Conservation (phyloP, 2,113 vertebrate species). For the Lophochroa leadbeateri region DNA sequence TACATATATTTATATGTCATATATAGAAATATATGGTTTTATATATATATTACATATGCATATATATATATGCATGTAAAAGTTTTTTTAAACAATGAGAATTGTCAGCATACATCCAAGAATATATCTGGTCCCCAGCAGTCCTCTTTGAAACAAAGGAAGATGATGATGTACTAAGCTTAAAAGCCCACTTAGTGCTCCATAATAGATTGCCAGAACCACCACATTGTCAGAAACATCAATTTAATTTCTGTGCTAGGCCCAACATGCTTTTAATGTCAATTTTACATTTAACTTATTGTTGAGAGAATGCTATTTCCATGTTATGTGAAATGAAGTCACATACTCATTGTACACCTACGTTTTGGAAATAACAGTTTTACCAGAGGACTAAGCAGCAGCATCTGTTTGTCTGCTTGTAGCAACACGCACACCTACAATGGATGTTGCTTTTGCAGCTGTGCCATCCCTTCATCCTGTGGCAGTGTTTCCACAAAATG, state of each 20-base stretch:
- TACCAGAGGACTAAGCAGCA: not conserved
- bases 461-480: not conserved
- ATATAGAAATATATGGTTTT: not conserved
- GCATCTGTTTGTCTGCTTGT: not conserved
- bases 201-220: not conserved
- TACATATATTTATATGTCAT: not conserved
- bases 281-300: not conserved
- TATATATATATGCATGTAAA: not conserved
- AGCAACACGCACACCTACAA: not conserved
- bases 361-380: not conserved
- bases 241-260: not conserved
- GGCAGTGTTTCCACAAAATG: not conserved
- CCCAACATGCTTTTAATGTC: not conserved
- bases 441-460: not conserved
- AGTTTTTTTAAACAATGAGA: not conserved
- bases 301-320: not conserved
- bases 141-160: not conserved
- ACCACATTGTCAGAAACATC: not conserved
- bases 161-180: not conserved
- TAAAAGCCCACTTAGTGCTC: not conserved
- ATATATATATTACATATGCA: not conserved
- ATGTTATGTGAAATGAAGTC: not conserved
- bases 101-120: not conserved
- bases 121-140: not conserved
- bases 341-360: not conserved